A percentile compares a stretch with the other conserved stretches of the same genome.
Evolutionary conservation across 2,888 invertebrate species (phyloP).

Genomic region (Pollenia angustigena): DNA sequence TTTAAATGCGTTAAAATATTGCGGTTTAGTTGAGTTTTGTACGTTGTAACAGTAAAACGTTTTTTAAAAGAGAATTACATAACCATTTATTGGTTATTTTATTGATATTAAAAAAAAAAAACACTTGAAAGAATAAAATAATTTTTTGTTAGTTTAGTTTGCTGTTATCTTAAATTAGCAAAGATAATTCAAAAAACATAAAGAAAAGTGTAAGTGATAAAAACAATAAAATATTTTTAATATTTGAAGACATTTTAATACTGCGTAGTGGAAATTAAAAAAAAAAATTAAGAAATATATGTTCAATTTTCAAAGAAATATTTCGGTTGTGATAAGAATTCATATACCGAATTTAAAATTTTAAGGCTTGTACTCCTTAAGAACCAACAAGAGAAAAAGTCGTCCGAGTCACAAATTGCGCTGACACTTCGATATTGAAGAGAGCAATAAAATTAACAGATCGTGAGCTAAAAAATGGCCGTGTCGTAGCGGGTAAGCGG

Average conservation of each 20-base stretch:
- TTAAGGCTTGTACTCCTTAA: too few species aligned
- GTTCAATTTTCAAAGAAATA: too few species aligned
- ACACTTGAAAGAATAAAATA: slow-evolving; percentile 1
- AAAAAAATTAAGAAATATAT: background rate
- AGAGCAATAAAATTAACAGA: too few species aligned
- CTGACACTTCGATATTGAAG: too few species aligned
- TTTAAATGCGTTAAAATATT: slow-evolving; percentile 51
- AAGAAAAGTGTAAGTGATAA: slow-evolving; percentile 52
- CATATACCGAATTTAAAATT: too few species aligned
- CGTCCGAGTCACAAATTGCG: too few species aligned
- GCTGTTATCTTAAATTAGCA: slow-evolving; percentile 10
- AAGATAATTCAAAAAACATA: background rate
- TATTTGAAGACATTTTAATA: too few species aligned
- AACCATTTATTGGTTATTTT: background rate
- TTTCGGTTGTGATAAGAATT: too few species aligned
- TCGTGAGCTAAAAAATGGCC: too few species aligned
- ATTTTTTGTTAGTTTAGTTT: background rate
- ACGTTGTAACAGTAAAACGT: slow-evolving; percentile 60
- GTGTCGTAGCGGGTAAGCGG: too few species aligned
- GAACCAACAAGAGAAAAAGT: too few species aligned
- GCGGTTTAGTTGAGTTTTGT: slow-evolving; percentile 67
- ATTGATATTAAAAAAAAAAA: background rate
- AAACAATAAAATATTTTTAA: background rate
- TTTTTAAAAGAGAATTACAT: background rate
- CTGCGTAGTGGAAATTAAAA: background rate